Base-by-base conservation (phyloP, 2,888 invertebrate genomes). In the Orthosia gothica region DNA sequence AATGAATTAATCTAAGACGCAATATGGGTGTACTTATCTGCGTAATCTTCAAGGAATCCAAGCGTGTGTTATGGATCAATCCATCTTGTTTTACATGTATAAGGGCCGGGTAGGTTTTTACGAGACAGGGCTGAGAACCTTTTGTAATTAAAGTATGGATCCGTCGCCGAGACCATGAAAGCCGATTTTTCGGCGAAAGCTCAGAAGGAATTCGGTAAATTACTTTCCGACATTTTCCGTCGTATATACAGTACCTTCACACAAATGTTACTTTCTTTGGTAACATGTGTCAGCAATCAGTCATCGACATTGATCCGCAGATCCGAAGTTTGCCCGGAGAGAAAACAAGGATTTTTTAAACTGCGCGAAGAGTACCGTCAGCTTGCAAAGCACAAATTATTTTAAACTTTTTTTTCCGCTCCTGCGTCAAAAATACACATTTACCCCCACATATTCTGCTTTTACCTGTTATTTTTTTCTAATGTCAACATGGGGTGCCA, bases 131-230 rank as follows among this genome's bases (percentile, higher is more conserved):
- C 18, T 16, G 3, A 49, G 32, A 32, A 40, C 16, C n/a, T 16
- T 9, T 32, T 50, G 61, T 32, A 54, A 74, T 74, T 47, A 54
- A 59, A 72, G 15, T 18, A 26, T 23, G 40, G 9, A 40, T 32
- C 7, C 23, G 4, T 32, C 13, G 23, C 7, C 4, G 18, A 49
- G 55, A 50, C 7, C 50, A 50, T 18, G 13, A 5, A 52, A 55
- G 68, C 26, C 16, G 1, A 70, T 63, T 45, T 45, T 23, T 15
- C 11, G 23, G n/a, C 20, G 18, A 45, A 57, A 45, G 12, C 23
- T 57, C 0, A n/a, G 18, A 23, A 57, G 23, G 57, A 72, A 73
- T 73, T 58, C 20, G 16, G 2, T 32, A 57, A 49, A 71, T 72
- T 57, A 40, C 11, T 75, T 55, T n/a, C n/a, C 15, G 32, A 11